Evolutionary conservation across 2,113 vertebrate genomes (phyloP).

Genomic region (Epinephelus moara): DNA sequence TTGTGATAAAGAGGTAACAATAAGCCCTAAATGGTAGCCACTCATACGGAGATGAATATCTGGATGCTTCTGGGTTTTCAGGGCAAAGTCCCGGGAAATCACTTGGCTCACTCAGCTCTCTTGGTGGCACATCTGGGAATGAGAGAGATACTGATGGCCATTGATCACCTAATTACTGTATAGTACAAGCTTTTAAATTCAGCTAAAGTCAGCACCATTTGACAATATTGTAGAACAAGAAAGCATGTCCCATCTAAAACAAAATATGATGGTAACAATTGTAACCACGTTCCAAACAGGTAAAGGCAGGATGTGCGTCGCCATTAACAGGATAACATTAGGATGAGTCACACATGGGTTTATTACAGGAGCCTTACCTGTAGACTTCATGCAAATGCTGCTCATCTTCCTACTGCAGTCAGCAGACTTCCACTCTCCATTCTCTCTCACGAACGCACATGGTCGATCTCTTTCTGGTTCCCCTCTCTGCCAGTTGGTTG

Average conservation of each 20-base stretch:
- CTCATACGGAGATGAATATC: too few species aligned
- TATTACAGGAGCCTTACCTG: slow-evolving; percentile 75
- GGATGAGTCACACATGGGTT: not conserved
- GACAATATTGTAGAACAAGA: too few species aligned
- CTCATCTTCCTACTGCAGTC: slow-evolving; percentile 84
- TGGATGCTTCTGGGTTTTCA: slow-evolving; percentile 4
- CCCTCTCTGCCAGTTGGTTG: slow-evolving; percentile 82
- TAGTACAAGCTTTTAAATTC: too few species aligned
- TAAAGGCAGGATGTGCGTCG: not conserved
- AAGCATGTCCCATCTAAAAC: too few species aligned
- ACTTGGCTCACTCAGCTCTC: slow-evolving; percentile 2
- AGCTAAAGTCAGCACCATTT: too few species aligned
- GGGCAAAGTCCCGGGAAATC: slow-evolving; percentile 88
- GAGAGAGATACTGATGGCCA: too few species aligned
- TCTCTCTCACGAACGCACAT: slow-evolving; percentile 85
- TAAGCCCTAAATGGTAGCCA: slow-evolving; percentile 89
- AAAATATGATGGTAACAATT: too few species aligned
- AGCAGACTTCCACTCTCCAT: slow-evolving; percentile 88
- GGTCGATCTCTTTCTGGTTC: slow-evolving; percentile 83
- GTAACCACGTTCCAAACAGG: too few species aligned
- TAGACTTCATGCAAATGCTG: slow-evolving; percentile 86
- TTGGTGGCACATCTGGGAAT: too few species aligned
- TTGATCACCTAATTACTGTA: too few species aligned
- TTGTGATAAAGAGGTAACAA: slow-evolving; percentile 87
- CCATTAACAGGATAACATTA: not conserved